Evolutionary conservation across 2,113 vertebrate genomes (phyloP), one percentile per base, ranked within the genome.

Genomic region (Delphinapterus leucas): DNA sequence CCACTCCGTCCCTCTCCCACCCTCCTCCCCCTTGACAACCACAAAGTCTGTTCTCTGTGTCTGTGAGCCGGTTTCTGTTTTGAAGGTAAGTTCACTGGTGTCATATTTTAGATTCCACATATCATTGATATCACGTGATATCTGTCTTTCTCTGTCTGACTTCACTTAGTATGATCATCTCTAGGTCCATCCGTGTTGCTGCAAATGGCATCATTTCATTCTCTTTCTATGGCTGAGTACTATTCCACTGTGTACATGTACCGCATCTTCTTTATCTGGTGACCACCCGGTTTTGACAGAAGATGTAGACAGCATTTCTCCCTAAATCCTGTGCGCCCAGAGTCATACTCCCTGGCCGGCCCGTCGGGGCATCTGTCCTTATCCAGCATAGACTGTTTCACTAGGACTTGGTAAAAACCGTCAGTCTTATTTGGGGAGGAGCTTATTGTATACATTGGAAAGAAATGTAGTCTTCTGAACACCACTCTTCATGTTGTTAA

Each of bases 261-360:
- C 55, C 20, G 0, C 55, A 58, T 58, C 55, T 58, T 7, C 55
- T 58, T 7, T 58, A 21, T 58, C 55, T 58, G 55, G 18, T 20
- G 18, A 4, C 1, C 17, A 6, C 33, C 44, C 36, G 11, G 23
- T 60, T 2, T 5, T 20, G 55, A 81, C 58, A 18, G 74, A 25
- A 53, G 38, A 9, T 12, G 26, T 17, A 3, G 44, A 4, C 44
- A 12, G 1, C 0, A 0, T 31, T 68, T 68, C 31, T 74, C 25
- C 60, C 38, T 58, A 38, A 80, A n/a, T n/a, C 90, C 76, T 4
- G 8, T 60, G 44, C 61, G 9, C 61, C 15, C 1, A 3, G 93
- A 61, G 26, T 85, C 17, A 26, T 10, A 8, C 20, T 23, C 28
- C 31, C 8, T 4, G 13, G 14, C 0, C 9, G 55, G 47, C 71